Evolutionary conservation across 1,140 invertebrate genomes (phyloP).

Genomic region (Heliconius eleuchia): DNA sequence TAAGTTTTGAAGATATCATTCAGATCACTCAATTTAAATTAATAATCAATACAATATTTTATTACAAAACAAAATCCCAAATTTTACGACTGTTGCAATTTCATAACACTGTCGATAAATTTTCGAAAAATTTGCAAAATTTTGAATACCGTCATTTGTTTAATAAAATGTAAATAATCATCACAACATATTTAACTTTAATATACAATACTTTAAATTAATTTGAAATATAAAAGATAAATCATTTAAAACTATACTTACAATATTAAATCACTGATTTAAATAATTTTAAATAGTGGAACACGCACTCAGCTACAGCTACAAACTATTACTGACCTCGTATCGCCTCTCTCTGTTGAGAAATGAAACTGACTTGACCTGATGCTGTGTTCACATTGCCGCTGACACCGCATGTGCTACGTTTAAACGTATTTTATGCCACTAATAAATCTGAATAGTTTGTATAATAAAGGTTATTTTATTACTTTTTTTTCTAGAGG

Average conservation of each 20-base stretch:
- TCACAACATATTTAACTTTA: no score
- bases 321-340: constrained; percentile 51
- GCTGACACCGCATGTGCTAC: constrained; percentile 3
- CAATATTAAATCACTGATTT: constrained; percentile 13
- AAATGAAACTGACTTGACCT: constrained; percentile 53
- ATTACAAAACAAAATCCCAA: no score
- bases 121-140: not conserved
- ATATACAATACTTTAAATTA: not conserved
- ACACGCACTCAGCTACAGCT: constrained; percentile 33
- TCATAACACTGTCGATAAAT: not conserved
- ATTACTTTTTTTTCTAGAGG: no score
- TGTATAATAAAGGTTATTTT: not conserved
- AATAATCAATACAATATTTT: no score
- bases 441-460: not conserved
- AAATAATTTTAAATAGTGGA: not conserved
- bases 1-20: no score
- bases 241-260: constrained; percentile 2
- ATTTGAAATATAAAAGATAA: not conserved
- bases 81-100: not conserved
- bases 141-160: not conserved
- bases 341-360: constrained; percentile 57
- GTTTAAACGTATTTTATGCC: not conserved
- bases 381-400: constrained; percentile 41
- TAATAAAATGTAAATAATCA: no score
- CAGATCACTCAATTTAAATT: no score